These are phyloP conservation scores for Tympanoctomys barrerae DNA, from an alignment of 2,797 vertebrate species.

Conservation along the genomic window DNA sequence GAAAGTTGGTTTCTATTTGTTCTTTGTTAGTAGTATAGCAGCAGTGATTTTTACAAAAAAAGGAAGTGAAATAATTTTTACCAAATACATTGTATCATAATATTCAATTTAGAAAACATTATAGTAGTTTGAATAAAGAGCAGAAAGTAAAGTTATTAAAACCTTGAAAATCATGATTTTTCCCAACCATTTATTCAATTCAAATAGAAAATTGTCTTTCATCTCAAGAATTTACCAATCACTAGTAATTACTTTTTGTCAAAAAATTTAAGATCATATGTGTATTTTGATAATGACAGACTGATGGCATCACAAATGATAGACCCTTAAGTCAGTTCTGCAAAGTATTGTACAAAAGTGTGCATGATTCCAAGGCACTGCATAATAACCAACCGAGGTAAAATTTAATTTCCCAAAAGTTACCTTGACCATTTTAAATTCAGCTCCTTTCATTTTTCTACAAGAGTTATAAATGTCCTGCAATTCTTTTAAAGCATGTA, in stretches of 20 bases:
- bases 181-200: constrained; percentile 20
- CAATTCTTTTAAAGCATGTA: background rate
- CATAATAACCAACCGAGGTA: background rate
- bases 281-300: constrained; percentile 51
- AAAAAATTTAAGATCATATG: constrained; percentile 69
- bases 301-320: background rate
- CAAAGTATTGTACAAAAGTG: background rate
- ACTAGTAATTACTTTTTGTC: constrained; percentile 74
- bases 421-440: constrained; percentile 27
- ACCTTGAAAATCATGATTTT: constrained; percentile 63
- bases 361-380: constrained; percentile 43
- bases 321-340: background rate
- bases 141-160: constrained; percentile 38
- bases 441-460: background rate
- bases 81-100: constrained; percentile 25
- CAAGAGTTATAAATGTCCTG: background rate
- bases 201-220: constrained; percentile 67
- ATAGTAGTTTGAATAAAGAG: constrained; percentile 54
- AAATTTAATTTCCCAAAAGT: background rate
- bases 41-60: background rate
- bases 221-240: constrained; percentile 57
- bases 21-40: background rate
- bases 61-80: background rate
- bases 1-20: background rate
- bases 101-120: constrained; percentile 66